Base-by-base conservation (phyloP, 2,797 vertebrate genomes). In the Acanthornis magna region DNA sequence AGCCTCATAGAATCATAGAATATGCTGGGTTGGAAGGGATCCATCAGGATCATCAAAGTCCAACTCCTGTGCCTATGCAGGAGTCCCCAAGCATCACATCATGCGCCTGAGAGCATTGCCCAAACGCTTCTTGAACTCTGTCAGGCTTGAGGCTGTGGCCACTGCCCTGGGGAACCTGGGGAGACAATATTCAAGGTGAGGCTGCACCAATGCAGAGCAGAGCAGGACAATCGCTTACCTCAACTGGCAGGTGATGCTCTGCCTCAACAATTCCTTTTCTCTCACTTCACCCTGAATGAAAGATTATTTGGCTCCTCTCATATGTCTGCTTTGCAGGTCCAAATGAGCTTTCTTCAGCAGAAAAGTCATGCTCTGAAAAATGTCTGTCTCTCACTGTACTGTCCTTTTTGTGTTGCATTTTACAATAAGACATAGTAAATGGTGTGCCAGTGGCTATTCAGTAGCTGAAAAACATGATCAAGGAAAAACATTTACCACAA, bases 21-120 rank as follows among this genome's bases (percentile, higher is more conserved):
- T 47, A 16, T 7, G 4, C 13, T 27, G 30, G 22, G 7, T 20
- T 47, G 21, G 58, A 77, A 72, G 26, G 30, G 5, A 60, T 11
- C 9, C 30, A 53, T 60, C 21, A 53, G n/a, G 38, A 20, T 60
- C 45, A 65, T 40, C 25, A 47, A 72, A 72, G 26, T 42, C 30
- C 26, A 47, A 3, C 7, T 40, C 8, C 34, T 72, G 45, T 8
- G 11, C 11, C 53, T 23, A 7, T 1, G 8, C 0, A 60, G 45
- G 30, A 23, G 21, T 32, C 5, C 9, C 7, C 29, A 71, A 40
- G 15, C 17, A 1, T 78, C 26, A 60, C 21, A 25, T 26, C 13
- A 42, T 13, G 45, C 60, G 22, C 27, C 15, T 48, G 30, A 40
- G 6, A 36, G 3, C 4, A 5, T 12, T 60, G 11, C 48, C 40